Base-by-base conservation (phyloP, 2,888 invertebrate genomes). In the Nomada flava region DNA sequence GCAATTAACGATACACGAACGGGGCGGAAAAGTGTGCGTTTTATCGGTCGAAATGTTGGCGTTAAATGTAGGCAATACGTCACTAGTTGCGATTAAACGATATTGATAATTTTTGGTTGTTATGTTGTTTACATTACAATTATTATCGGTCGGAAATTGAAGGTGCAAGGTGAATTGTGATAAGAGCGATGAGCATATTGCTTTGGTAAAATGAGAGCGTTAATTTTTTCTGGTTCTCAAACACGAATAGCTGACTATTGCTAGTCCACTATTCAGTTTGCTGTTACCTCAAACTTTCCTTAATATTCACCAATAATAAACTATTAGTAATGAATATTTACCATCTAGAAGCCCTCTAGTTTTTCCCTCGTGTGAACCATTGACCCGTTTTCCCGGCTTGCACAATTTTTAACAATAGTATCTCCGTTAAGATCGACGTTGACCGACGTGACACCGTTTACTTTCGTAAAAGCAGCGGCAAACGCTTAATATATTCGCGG, bases 401-500 rank as follows among this genome's bases (percentile, higher is more conserved):
- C 18, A 23, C 29, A n/a, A 50, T 42, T 52, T 15, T 47, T 15
- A 47, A 47, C 47, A 47, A 47, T 47, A 50, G 59, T 42, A 23
- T 60, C 57, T 10, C 29, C n/a, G 5, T 29, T 20, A 36, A 53
- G 36, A 23, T n/a, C 47, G 53, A 20, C 23, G 36, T 68, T 3
- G 9, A 60, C 18, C 77, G 13, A 7, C 42, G 62, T 50, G 79
- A 69, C 69, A 76, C 63, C 71, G 47, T 79, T 67, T 65, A 42
- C 79, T 23, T 76, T 76, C 44, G 59, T 60, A 65, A 71, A 76
- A 53, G 65, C 55, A 52, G 50, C 68, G 57, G 29, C 65, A 57
- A 76, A 65, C 69, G 60, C 74, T 69, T 55, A 64, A 71, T 70
- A 53, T 64, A 63, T 68, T 69, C 20, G 57, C 70, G 55, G 68